Evolutionary conservation across 2,113 vertebrate genomes (phyloP), one percentile per base, ranked within the genome.

Genomic region (Hystrix cristata): DNA sequence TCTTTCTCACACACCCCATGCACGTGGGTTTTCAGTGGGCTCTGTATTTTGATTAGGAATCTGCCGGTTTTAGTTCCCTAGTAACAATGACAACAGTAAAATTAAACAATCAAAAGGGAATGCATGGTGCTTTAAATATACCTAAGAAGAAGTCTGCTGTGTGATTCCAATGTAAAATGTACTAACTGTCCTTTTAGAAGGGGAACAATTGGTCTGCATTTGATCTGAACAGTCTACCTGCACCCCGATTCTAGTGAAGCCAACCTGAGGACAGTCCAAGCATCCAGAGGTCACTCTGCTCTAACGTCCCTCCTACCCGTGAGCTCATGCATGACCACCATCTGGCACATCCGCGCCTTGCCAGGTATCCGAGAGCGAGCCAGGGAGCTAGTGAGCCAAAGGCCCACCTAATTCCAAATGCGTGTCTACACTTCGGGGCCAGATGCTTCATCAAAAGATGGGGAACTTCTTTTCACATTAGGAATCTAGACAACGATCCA

Each of bases 1-100:
- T n/a, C 15, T 19, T 55, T 65, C 16, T 25, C 55, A 62, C 19
- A 94, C 48, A 78, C 6, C 12, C 46, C 51, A 67, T 10, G 51
- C 43, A 55, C 4, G 23, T 18, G 51, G 60, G 31, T 89, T 65
- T 91, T 90, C 34, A 89, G 57, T 1, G 38, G 43, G 59, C 48
- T 85, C 74, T 78, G 43, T n/a, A 65, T 89, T 95, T 95, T 86
- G 46, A 95, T 38, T 59, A 94, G 71, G 72, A 91, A 87, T 85
- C 71, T 38, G 14, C 79, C 80, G 94, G 95, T 74, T 29, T 55
- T 13, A 74, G 51, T 51, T 76, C 19, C 38, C 88, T 43, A 16
- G 27, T 91, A 91, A 82, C 78, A 76, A 84, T 14, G 82, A 16
- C 13, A 86, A 64, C 5, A 67, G 43, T n/a, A 48, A 96, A 94